Conservation (phyloP, 2,888 invertebrate genomes). For the Tetheella fluctuosa region DNA sequence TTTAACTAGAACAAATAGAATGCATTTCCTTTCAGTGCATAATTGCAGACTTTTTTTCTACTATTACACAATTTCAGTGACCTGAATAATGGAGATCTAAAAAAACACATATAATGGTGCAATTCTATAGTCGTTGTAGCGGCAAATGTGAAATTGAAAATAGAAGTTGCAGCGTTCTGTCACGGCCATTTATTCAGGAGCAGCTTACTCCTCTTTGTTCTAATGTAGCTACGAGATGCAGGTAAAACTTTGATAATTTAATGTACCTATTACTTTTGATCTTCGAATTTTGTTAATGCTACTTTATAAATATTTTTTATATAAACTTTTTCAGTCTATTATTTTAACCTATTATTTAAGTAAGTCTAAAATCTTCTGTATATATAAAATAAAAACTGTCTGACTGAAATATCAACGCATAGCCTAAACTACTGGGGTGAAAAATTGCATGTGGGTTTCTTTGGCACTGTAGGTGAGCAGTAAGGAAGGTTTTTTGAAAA, state of each 20-base stretch:
- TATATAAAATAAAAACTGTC: too few species aligned
- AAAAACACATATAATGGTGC: constrained; percentile 65
- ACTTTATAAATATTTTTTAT: constrained; percentile 23
- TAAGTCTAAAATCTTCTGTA: too few species aligned
- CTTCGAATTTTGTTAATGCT: neutral
- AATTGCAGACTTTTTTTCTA: constrained; percentile 20
- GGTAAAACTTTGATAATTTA: constrained; percentile 65
- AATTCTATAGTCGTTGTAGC: constrained; percentile 67
- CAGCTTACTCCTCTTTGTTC: constrained; percentile 55
- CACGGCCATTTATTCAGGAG: constrained; percentile 62
- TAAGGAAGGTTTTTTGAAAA: too few species aligned
- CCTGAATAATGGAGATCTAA: constrained; percentile 55
- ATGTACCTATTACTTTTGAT: constrained; percentile 45
- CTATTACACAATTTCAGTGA: constrained; percentile 52
- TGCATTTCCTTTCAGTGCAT: neutral
- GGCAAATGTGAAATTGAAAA: constrained; percentile 79
- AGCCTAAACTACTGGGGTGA: too few species aligned
- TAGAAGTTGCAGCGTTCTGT: constrained; percentile 57
- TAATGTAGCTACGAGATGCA: constrained; percentile 60
- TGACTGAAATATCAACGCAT: too few species aligned
- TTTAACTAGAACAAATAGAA: neutral
- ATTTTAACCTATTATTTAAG: too few species aligned
- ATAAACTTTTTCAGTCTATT: neutral
- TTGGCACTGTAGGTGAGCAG: too few species aligned
- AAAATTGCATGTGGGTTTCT: too few species aligned